Evolutionary conservation across 1,140 invertebrate genomes (phyloP).

Genomic region (Hycleus phaleratus): DNA sequence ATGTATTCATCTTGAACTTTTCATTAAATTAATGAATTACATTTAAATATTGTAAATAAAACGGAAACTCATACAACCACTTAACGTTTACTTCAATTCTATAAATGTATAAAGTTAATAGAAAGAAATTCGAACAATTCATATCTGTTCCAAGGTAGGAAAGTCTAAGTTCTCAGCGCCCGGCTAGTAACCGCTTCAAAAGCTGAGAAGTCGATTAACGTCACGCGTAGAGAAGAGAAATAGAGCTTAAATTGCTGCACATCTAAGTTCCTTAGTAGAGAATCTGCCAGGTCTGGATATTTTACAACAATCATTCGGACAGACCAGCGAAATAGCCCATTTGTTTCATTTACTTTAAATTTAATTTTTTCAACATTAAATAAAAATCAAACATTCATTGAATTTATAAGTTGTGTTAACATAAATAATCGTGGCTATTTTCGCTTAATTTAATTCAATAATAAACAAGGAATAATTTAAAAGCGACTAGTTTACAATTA

Average conservation of each 20-base stretch:
- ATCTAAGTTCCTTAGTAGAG: constrained; percentile 37
- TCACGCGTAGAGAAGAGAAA: constrained; percentile 37
- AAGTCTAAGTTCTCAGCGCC: not conserved
- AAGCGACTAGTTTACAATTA: too few relatives aligned
- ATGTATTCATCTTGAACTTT: constrained; percentile 21
- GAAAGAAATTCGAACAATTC: not conserved
- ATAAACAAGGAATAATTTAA: too few relatives aligned
- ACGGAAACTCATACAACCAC: constrained; percentile 12
- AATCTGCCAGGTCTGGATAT: constrained; percentile 31
- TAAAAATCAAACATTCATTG: too few relatives aligned
- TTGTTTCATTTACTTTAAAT: constrained; percentile 33
- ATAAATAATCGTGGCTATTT: too few relatives aligned
- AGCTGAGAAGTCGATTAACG: constrained; percentile 40
- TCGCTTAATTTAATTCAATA: too few relatives aligned
- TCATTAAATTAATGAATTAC: constrained; percentile 19
- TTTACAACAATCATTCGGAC: constrained; percentile 30
- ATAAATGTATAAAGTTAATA: not conserved
- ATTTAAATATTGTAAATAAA: constrained; percentile 13
- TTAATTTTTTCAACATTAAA: constrained; percentile 21
- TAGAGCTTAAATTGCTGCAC: constrained; percentile 39
- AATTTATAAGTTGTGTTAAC: too few relatives aligned
- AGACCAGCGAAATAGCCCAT: constrained; percentile 24
- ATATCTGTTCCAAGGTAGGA: constrained; percentile 11
- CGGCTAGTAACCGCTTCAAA: constrained; percentile 31
- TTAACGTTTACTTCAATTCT: not conserved